Percentiles rank a stretch among this genome's conserved stretches.
phyloP scores from a whole-genome alignment of 2,888 invertebrate genomes.

The Ophioninae sp. region DNA sequence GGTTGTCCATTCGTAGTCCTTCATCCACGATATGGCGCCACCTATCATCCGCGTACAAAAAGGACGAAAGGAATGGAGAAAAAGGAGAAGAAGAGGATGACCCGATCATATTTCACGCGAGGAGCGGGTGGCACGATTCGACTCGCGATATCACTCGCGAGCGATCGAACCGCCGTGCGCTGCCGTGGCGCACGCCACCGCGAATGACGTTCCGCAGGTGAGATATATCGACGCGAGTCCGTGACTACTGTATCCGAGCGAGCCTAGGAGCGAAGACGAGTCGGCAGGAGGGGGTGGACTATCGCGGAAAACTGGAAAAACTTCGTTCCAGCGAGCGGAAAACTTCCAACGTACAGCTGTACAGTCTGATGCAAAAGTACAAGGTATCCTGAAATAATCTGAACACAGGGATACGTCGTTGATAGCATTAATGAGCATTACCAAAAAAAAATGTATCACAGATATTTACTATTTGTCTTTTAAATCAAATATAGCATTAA shows the following conservation, averaged over 20 bases:
- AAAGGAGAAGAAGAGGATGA: slow-evolving; percentile 12
- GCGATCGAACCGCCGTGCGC: slow-evolving; percentile 46
- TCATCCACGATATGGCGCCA: too few relatives aligned
- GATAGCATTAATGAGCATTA: too few relatives aligned
- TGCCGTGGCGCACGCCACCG: slow-evolving; percentile 31
- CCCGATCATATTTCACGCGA: slow-evolving; percentile 53
- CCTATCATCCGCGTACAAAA: too few relatives aligned
- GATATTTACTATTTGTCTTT: too few relatives aligned
- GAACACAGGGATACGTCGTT: too few relatives aligned
- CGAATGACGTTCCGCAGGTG: not conserved
- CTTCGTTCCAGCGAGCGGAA: slow-evolving; percentile 41
- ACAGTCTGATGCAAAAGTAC: too few relatives aligned
- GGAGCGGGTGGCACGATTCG: slow-evolving; percentile 29
- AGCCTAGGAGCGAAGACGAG: not conserved
- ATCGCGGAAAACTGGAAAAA: slow-evolving; percentile 44
- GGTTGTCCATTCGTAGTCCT: too few relatives aligned
- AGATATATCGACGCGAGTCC: slow-evolving; percentile 17
- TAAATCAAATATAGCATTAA: too few relatives aligned
- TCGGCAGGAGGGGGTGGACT: not conserved
- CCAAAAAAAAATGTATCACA: too few relatives aligned
- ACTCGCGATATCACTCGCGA: slow-evolving; percentile 47
- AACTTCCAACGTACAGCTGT: slow-evolving; percentile 25
- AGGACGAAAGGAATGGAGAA: not conserved
- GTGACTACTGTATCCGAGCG: slow-evolving; percentile 22
- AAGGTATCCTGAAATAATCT: too few relatives aligned